These are phyloP conservation scores for Paracyclopina nana DNA, from an alignment of 1,140 invertebrate genomes.

Conservation along the genomic window DNA sequence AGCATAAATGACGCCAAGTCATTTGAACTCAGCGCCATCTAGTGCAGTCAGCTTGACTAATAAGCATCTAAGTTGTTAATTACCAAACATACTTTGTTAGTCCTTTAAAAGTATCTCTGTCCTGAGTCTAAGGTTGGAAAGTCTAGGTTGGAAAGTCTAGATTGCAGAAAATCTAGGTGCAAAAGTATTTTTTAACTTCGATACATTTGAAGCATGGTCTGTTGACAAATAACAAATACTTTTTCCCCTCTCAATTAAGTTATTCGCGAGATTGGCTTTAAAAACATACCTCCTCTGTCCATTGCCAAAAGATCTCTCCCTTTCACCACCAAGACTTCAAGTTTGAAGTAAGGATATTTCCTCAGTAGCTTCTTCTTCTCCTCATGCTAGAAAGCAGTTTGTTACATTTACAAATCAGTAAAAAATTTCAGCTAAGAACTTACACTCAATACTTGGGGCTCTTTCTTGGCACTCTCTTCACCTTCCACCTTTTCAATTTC, in stretches of 20 bases:
- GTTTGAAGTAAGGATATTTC: not conserved
- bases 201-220: too few species aligned
- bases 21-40: too few species aligned
- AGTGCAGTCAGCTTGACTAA: too few species aligned
- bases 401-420: not conserved
- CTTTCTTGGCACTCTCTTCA: not conserved
- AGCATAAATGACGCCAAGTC: too few species aligned
- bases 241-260: not conserved
- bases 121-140: too few species aligned
- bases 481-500: not conserved
- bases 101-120: too few species aligned
- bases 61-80: too few species aligned
- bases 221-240: too few species aligned
- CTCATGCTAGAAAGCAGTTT: not conserved
- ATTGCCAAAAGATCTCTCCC: not conserved
- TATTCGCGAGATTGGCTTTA: not conserved
- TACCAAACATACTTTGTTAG: too few species aligned
- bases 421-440: not conserved
- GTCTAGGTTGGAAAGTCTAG: too few species aligned
- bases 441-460: slow-evolving; percentile 1
- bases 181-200: too few species aligned
- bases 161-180: too few species aligned
- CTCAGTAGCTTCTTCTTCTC: not conserved
- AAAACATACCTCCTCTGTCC: not conserved
- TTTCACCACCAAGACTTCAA: not conserved